Evolutionary conservation across 2,113 vertebrate genomes (phyloP).

Genomic region (Sakesphorus luctuosus): DNA sequence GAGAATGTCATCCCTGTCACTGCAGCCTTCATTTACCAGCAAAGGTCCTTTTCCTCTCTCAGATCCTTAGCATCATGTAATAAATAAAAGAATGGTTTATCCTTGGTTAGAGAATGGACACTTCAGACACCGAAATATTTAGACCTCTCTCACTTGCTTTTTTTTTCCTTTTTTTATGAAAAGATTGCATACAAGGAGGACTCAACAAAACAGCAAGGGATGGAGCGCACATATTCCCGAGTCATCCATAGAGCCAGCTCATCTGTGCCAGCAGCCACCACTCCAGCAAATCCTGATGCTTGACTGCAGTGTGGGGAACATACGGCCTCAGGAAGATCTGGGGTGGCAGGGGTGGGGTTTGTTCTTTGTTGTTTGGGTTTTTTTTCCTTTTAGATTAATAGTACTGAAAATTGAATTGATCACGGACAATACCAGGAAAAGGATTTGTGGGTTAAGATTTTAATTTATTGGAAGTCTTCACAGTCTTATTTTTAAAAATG

Average conservation of each 20-base stretch:
- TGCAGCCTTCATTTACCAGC: background rate
- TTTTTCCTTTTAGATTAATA: background rate
- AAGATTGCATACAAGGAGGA: slow-evolving; percentile 80
- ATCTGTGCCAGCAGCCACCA: slow-evolving; percentile 5
- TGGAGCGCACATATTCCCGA: slow-evolving; percentile 84
- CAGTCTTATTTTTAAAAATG: slow-evolving; percentile 63
- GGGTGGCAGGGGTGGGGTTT: background rate
- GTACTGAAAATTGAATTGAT: slow-evolving; percentile 14
- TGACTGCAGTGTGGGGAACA: background rate
- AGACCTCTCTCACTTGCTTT: background rate
- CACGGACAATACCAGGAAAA: slow-evolving; percentile 13
- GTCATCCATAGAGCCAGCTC: slow-evolving; percentile 61
- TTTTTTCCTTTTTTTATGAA: background rate
- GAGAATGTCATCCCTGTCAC: background rate
- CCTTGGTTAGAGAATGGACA: background rate
- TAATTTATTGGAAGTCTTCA: slow-evolving; percentile 81
- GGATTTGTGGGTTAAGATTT: slow-evolving; percentile 39
- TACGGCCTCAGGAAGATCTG: background rate
- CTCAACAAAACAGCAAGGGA: slow-evolving; percentile 80
- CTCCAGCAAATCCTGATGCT: slow-evolving; percentile 50
- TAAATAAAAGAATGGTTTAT: background rate
- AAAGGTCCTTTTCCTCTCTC: background rate
- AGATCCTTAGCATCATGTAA: background rate
- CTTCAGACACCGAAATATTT: background rate
- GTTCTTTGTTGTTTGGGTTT: background rate